Percentiles rank a stretch among this genome's conserved stretches.
phyloP scores from a whole-genome alignment of 2,888 invertebrate species.

The Strigamia maritima region DNA sequence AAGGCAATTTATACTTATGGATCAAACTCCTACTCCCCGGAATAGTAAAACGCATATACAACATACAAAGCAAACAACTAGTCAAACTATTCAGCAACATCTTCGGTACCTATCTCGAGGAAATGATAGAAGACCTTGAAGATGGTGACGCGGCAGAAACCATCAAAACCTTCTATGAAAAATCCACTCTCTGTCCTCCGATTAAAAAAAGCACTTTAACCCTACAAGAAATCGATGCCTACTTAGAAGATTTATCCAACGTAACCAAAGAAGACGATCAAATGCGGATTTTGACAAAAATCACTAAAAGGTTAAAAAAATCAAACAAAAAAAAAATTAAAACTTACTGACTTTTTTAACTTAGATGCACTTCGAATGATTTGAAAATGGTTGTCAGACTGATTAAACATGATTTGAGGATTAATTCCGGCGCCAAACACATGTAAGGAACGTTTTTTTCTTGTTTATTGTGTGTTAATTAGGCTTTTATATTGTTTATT shows the following conservation, averaged over 20 bases:
- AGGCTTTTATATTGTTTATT: neutral
- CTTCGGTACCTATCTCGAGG: constrained; percentile 67
- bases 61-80: constrained; percentile 86
- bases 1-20: constrained; percentile 75
- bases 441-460: constrained; percentile 57
- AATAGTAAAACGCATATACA: constrained; percentile 79
- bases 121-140: constrained; percentile 81
- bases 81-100: constrained; percentile 81
- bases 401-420: constrained; percentile 85
- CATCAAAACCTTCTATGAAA: constrained; percentile 70
- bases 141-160: constrained; percentile 84
- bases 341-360: neutral
- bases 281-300: constrained; percentile 67
- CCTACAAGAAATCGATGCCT: constrained; percentile 68
- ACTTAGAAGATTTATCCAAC: constrained; percentile 68
- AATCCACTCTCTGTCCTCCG: constrained; percentile 58
- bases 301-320: constrained; percentile 60
- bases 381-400: constrained; percentile 79
- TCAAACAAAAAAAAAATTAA: neutral
- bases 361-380: constrained; percentile 75
- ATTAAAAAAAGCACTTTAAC: constrained; percentile 66
- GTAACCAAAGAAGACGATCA: constrained; percentile 87
- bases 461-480: neutral
- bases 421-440: constrained; percentile 88
- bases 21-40: constrained; percentile 78